Percentiles rank a stretch among this genome's conserved stretches.
Evolutionary conservation across 1,140 invertebrate genomes (phyloP).

Genomic region (Berghia stephanieae): DNA sequence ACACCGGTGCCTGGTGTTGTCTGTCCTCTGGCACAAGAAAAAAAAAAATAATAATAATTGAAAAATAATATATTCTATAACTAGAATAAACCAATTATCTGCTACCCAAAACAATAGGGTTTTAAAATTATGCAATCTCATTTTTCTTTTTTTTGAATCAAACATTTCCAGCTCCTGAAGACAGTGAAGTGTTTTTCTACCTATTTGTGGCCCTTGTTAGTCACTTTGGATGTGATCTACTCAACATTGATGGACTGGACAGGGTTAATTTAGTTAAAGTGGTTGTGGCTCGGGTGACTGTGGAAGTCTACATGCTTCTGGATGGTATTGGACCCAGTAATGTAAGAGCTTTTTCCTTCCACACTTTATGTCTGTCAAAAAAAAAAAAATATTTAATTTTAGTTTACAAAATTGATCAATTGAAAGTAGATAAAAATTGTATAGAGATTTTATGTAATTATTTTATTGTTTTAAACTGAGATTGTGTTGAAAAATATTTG

Average conservation of each 20-base stretch:
- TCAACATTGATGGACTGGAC: neutral
- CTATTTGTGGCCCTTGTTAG: slow-evolving; percentile 20
- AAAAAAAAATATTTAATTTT: neutral
- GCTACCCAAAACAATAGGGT: no score
- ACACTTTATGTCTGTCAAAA: no score
- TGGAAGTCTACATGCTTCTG: slow-evolving; percentile 24
- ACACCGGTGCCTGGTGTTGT: no score
- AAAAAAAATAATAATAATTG: no score
- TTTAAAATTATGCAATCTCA: no score
- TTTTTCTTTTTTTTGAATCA: no score
- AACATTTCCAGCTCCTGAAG: slow-evolving; percentile 27
- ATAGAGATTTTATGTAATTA: neutral
- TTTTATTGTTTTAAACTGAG: neutral
- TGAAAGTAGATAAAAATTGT: neutral
- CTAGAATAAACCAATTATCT: no score
- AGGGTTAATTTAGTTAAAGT: neutral
- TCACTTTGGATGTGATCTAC: neutral
- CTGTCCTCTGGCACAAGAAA: no score
- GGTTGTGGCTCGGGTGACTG: slow-evolving; percentile 20
- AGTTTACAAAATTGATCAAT: neutral
- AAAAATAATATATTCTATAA: no score
- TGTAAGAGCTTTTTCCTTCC: slow-evolving; percentile 12
- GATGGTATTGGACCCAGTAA: slow-evolving; percentile 16
- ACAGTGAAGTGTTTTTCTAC: slow-evolving; percentile 1
- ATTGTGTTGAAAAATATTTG: neutral